Conservation (phyloP, 1,140 invertebrate genomes). For the Drosophila ambigua region DNA sequence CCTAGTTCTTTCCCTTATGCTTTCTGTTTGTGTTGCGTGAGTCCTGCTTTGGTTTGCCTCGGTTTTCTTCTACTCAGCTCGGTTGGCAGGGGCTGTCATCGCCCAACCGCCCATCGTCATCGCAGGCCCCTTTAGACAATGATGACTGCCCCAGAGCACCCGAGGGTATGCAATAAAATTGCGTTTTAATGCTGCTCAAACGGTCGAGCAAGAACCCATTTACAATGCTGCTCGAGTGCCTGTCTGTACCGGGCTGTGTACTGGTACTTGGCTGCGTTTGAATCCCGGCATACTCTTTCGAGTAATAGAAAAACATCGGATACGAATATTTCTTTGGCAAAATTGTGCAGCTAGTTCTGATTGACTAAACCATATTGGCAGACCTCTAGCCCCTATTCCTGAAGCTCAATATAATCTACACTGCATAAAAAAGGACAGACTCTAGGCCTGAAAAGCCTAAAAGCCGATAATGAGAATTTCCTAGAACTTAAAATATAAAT, state of each 20-base stretch:
- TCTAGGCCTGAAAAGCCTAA: too few relatives aligned
- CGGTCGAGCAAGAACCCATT: slow-evolving; percentile 40
- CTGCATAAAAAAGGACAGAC: too few relatives aligned
- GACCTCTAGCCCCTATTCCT: too few relatives aligned
- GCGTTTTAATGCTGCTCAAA: slow-evolving; percentile 75
- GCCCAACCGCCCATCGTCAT: slow-evolving; percentile 52
- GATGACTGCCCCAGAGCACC: slow-evolving; percentile 60
- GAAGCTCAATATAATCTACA: too few relatives aligned
- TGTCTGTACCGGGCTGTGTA: background rate
- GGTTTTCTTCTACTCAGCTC: background rate
- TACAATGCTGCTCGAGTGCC: slow-evolving; percentile 29
- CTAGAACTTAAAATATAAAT: too few relatives aligned
- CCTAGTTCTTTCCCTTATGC: slow-evolving; percentile 7
- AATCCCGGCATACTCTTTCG: background rate
- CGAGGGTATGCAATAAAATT: slow-evolving; percentile 78
- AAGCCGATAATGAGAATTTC: too few relatives aligned
- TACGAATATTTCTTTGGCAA: background rate
- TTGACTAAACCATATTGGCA: too few relatives aligned
- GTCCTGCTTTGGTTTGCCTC: slow-evolving; percentile 13
- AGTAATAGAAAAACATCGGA: background rate
- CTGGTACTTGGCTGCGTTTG: background rate
- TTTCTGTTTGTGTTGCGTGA: slow-evolving; percentile 23
- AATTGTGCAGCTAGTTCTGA: background rate
- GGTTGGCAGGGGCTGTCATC: slow-evolving; percentile 40
- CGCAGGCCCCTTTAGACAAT: slow-evolving; percentile 68